Evolutionary conservation across 2,113 vertebrate species (phyloP), one percentile per base, ranked within the genome.

Genomic region (Amblyopsis rosae): DNA sequence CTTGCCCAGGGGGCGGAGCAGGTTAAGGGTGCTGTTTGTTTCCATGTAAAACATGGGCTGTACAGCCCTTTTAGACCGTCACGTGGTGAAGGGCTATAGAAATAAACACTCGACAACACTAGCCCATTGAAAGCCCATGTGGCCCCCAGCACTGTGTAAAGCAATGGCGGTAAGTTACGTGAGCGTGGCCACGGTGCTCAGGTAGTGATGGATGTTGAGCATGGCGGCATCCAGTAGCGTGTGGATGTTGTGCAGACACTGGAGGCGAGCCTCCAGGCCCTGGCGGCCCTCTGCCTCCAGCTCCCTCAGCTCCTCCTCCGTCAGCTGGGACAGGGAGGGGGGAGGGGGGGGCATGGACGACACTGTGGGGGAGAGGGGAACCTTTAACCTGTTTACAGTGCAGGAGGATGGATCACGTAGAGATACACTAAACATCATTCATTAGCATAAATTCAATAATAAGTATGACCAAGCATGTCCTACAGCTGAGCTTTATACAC

Each of bases 131-230:
- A 41, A 41, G 7, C 26, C 26, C 26, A 26, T 26, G 26, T 26
- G 26, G 26, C 26, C 26, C 2, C 26, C 26, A 26, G 26, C 26
- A 26, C 26, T 3, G 26, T 26, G 26, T 26, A 26, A 26, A 26
- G 26, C 26, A 26, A 26, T 26, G 26, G 26, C 54, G n/a, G 11
- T n/a, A 1, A 16, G 9, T 69, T 81, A 96, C 96, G 91, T 93
- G n/a, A 97, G 80, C 0, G 93, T 93, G 35, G 95, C 93, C 10
- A 98, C 90, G 0, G 96, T 96, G 0, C 92, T 94, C 76, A 98
- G 94, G 89, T 98, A 98, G 86, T 98, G 96, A 91, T 96, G 96
- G 88, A 98, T 98, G 87, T 98, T 97, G 56, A 98, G 90, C 96
- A 98, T 97, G 82, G 96, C 96, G 0, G 96, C 96, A 0, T 98